These are phyloP conservation scores for Megalurothrips usitatus DNA, from an alignment of 2,888 invertebrate genomes.

Conservation along the genomic window DNA sequence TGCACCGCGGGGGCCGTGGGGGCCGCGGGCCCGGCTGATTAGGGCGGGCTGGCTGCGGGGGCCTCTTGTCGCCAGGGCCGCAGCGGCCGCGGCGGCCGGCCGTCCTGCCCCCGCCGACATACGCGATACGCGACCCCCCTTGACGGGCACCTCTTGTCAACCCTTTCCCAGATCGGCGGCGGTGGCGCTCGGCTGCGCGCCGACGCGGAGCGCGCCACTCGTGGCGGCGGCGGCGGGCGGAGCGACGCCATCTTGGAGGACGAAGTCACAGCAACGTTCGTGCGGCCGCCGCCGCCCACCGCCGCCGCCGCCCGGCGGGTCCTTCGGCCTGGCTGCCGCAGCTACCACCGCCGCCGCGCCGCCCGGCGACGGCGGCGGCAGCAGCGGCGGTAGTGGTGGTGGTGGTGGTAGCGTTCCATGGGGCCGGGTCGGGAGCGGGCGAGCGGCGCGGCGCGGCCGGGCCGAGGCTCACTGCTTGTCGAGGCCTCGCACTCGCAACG, in stretches of 20 bases:
- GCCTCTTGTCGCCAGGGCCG: background rate
- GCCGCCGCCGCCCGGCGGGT: background rate
- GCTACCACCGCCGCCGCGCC: background rate
- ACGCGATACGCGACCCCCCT: background rate
- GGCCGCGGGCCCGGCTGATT: too few species aligned
- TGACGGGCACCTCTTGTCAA: too few species aligned
- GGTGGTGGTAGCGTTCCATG: background rate
- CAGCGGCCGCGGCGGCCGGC: background rate
- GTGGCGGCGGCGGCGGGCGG: background rate
- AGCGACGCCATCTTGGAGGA: background rate
- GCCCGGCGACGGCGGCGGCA: background rate
- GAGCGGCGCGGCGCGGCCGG: constrained; percentile 18
- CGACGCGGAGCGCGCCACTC: too few species aligned
- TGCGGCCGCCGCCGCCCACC: background rate
- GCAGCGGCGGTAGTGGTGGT: background rate
- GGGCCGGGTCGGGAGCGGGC: background rate
- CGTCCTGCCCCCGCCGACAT: background rate
- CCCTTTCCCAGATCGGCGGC: too few species aligned
- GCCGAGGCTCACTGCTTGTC: background rate
- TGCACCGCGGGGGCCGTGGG: too few species aligned
- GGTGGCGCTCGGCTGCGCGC: too few species aligned
- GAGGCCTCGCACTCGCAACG: constrained; percentile 5
- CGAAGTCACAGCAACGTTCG: background rate
- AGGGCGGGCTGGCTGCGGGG: too few species aligned
- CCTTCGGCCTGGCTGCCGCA: background rate